Evolutionary conservation across 2,888 invertebrate species (phyloP).

Genomic region (Drosophila maculinotata): DNA sequence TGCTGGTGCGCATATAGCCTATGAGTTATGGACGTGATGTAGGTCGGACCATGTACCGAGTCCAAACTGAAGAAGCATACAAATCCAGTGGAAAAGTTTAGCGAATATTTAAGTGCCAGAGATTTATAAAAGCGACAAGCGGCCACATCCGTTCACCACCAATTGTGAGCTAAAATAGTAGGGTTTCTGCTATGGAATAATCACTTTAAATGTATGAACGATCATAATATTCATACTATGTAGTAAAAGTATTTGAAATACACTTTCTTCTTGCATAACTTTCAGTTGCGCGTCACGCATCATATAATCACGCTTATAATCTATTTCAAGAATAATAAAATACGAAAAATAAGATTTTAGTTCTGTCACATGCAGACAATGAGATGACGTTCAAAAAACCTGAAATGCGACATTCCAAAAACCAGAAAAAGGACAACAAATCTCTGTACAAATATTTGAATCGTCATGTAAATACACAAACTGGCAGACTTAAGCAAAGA

Average conservation of each 20-base stretch:
- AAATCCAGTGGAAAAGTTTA: conserved; percentile 62
- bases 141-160: conserved; percentile 19
- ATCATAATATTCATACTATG: too few relatives aligned
- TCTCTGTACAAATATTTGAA: conserved; percentile 39
- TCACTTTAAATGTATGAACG: too few relatives aligned
- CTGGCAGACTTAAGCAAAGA: conserved; percentile 17
- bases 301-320: too few relatives aligned
- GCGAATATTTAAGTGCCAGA: conserved; percentile 13
- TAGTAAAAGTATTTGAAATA: background rate
- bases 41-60: conserved; percentile 41
- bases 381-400: background rate
- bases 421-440: conserved; percentile 5
- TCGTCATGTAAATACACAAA: conserved; percentile 21
- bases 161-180: background rate
- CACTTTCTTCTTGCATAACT: too few relatives aligned
- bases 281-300: too few relatives aligned
- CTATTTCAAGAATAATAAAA: too few relatives aligned
- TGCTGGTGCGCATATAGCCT: background rate
- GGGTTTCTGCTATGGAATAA: too few relatives aligned
- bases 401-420: background rate
- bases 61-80: background rate
- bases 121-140: conserved; percentile 23
- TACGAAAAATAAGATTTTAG: too few relatives aligned
- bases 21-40: conserved; percentile 51
- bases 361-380: too few relatives aligned